These are phyloP conservation scores for Saccopteryx bilineata DNA, from an alignment of 2,113 vertebrate genomes.

Conservation along the genomic window DNA sequence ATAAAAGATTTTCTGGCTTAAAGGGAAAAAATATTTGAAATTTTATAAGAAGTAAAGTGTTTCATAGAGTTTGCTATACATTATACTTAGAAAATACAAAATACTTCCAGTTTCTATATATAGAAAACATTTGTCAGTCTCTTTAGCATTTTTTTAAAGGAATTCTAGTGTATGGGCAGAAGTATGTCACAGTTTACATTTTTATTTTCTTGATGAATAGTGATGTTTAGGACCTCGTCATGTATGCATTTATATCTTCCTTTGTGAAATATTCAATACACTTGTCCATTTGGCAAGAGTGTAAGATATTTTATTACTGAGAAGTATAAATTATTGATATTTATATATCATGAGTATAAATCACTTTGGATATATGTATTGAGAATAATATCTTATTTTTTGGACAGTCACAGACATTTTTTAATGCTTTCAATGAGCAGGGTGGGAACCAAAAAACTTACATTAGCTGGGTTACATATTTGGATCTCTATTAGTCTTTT, in stretches of 20 bases:
- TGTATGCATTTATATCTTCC: neutral
- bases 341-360: neutral
- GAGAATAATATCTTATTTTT: neutral
- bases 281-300: fast-evolving
- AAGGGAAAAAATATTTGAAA: neutral
- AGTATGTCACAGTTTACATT: neutral
- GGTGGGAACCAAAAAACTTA: neutral
- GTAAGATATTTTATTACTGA: neutral
- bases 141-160: neutral
- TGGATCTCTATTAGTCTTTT: neutral
- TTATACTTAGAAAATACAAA: neutral
- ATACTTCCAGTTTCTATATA: neutral
- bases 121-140: neutral
- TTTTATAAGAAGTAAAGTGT: neutral
- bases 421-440: neutral
- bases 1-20: neutral
- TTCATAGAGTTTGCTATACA: neutral
- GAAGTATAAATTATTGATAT: neutral
- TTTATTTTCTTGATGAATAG: neutral
- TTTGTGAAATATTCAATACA: neutral
- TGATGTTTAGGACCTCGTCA: neutral
- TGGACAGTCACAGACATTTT: neutral
- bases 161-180: neutral
- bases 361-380: neutral
- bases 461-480: neutral